Evolutionary conservation across 30 jellyfish, hydroid and myxozoan species (phyloP).

Genomic region (Morbakka virulenta): DNA sequence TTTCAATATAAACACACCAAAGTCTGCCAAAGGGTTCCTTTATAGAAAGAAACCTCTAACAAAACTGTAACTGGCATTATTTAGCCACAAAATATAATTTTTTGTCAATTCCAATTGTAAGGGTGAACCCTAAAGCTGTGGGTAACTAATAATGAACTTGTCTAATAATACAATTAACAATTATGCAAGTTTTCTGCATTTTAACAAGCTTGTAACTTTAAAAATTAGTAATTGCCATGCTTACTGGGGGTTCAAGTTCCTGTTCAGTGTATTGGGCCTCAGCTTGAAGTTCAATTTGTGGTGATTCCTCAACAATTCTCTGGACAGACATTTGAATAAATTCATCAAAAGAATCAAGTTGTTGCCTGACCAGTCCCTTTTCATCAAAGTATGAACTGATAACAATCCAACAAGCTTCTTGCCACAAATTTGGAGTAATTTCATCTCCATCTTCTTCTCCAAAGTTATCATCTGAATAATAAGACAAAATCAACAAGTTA

Average conservation of each 20-base stretch:
- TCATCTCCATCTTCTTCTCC: constrained; percentile 97
- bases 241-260: constrained; percentile 98
- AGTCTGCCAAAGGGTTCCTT: too few species aligned
- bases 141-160: too few species aligned
- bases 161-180: too few species aligned
- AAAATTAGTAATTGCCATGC: too few species aligned
- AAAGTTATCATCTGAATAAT: constrained; percentile 60
- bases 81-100: too few species aligned
- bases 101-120: too few species aligned
- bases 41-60: too few species aligned
- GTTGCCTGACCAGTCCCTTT: constrained; percentile 99
- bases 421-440: constrained; percentile 97
- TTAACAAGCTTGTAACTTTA: neutral
- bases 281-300: constrained; percentile 96
- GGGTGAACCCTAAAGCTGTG: too few species aligned
- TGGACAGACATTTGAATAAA: constrained; percentile 98
- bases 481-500: too few species aligned
- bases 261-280: constrained; percentile 94
- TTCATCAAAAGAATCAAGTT: constrained; percentile 99
- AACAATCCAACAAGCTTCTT: constrained; percentile 99
- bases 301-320: constrained; percentile 98
- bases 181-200: too few species aligned
- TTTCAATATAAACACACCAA: too few species aligned
- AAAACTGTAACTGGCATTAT: too few species aligned
- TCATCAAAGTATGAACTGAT: constrained; percentile 99